These are phyloP conservation scores for Gadus macrocephalus DNA, from an alignment of 2,113 vertebrate genomes.

Conservation along the genomic window DNA sequence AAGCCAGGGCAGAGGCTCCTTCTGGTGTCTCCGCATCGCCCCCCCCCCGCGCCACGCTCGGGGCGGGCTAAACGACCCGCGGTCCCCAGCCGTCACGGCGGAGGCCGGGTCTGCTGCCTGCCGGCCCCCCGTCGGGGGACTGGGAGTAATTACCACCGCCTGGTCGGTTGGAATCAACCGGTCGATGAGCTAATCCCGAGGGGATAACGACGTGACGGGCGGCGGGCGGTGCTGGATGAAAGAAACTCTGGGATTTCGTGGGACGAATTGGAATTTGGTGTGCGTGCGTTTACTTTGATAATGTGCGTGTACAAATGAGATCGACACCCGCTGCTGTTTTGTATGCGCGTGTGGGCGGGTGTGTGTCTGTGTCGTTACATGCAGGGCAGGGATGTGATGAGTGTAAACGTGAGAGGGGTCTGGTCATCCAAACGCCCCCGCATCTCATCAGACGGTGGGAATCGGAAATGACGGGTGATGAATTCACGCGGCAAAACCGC, in stretches of 20 bases:
- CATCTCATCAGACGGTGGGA: slow-evolving; percentile 10
- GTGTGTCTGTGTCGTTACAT: slow-evolving; percentile 17
- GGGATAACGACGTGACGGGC: slow-evolving; percentile 18
- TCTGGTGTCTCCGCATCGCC: neutral
- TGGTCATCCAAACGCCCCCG: neutral
- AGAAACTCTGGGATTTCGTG: slow-evolving; percentile 48
- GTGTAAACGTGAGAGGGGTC: neutral
- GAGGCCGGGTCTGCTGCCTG: slow-evolving; percentile 26
- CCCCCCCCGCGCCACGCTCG: slow-evolving; percentile 24
- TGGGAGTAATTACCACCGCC: slow-evolving; percentile 44
- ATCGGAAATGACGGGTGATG: neutral
- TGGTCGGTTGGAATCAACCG: slow-evolving; percentile 43
- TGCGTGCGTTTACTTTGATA: slow-evolving; percentile 66
- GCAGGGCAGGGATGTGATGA: slow-evolving; percentile 6
- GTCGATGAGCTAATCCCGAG: slow-evolving; percentile 41
- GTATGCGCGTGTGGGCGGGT: slow-evolving; percentile 31
- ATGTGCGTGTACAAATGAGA: slow-evolving; percentile 70
- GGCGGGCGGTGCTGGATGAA: too few species aligned
- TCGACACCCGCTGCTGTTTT: slow-evolving; percentile 45
- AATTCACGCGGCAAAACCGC: slow-evolving; percentile 5
- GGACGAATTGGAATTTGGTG: slow-evolving; percentile 49
- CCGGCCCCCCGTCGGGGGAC: slow-evolving; percentile 47
- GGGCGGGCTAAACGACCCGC: neutral
- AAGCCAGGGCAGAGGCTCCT: slow-evolving; percentile 35
- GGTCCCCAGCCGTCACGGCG: slow-evolving; percentile 34